A percentile compares a stretch with the other conserved stretches of the same genome.
Conservation (phyloP, 2,113 vertebrate species). For the Propithecus coquereli region DNA sequence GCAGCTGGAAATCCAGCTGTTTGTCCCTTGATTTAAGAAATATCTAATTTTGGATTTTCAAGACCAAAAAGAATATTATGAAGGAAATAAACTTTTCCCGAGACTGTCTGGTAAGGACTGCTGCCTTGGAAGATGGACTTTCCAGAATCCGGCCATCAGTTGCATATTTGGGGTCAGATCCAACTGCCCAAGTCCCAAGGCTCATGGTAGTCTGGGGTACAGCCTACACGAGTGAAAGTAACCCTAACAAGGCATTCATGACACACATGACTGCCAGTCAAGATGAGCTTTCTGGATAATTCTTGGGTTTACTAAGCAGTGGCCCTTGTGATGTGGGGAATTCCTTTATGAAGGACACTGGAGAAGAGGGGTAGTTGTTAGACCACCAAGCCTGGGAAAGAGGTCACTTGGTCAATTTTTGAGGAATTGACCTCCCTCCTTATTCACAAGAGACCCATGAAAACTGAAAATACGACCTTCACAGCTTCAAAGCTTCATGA, state of each 20-base stretch:
- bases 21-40: constrained; percentile 17
- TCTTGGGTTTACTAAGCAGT: constrained; percentile 30
- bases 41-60: not conserved
- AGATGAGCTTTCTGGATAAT: not conserved
- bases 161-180: not conserved
- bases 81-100: not conserved
- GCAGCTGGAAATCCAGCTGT: not conserved
- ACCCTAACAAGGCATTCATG: not conserved
- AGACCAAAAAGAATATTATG: not conserved
- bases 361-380: not conserved
- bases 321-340: not conserved
- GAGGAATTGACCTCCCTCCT: not conserved
- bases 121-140: not conserved
- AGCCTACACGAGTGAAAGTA: not conserved
- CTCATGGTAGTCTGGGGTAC: not conserved
- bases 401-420: not conserved
- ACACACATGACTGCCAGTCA: not conserved
- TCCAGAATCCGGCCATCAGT: not conserved
- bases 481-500: not conserved
- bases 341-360: not conserved
- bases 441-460: not conserved
- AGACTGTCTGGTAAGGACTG: not conserved
- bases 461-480: constrained; percentile 12
- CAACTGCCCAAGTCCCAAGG: not conserved
- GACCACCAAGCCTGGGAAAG: not conserved